Percentiles rank a stretch among this genome's conserved stretches.
Conservation (phyloP, 2,113 vertebrate genomes). For the Poeciliopsis prolifica region DNA sequence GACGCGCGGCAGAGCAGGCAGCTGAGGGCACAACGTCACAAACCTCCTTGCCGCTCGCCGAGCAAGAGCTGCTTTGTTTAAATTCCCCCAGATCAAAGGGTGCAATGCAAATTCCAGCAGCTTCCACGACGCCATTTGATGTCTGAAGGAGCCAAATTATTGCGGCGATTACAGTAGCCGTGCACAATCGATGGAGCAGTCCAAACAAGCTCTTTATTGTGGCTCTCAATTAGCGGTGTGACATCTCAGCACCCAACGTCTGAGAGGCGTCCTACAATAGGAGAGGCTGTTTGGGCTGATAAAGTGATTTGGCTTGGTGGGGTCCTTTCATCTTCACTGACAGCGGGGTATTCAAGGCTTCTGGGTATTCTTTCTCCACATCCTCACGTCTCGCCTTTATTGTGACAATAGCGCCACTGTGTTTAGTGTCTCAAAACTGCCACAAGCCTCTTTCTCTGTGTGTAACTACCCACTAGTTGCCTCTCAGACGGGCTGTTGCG, state of each 20-base stretch:
- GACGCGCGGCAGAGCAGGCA: slow-evolving; percentile 16
- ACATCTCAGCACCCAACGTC: slow-evolving; percentile 69
- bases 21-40: slow-evolving; percentile 52
- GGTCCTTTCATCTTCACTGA: slow-evolving; percentile 70
- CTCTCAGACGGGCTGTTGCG: not conserved
- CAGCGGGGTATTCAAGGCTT: slow-evolving; percentile 60
- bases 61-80: slow-evolving; percentile 69
- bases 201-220: slow-evolving; percentile 69
- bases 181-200: slow-evolving; percentile 58
- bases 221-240: slow-evolving; percentile 75
- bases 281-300: slow-evolving; percentile 73
- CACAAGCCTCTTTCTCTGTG: slow-evolving; percentile 14
- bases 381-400: slow-evolving; percentile 60
- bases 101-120: slow-evolving; percentile 74
- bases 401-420: slow-evolving; percentile 66
- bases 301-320: slow-evolving; percentile 70
- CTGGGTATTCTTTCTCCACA: slow-evolving; percentile 59
- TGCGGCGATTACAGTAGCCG: slow-evolving; percentile 71
- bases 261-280: slow-evolving; percentile 64
- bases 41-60: slow-evolving; percentile 69
- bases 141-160: slow-evolving; percentile 73
- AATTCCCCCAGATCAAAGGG: slow-evolving; percentile 75
- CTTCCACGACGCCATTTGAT: slow-evolving; percentile 75
- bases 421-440: slow-evolving; percentile 41
- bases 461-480: slow-evolving; percentile 21